Evolutionary conservation across 2,113 vertebrate genomes (phyloP), one percentile per base, ranked within the genome.

Genomic region (Himantopus leucocephalus): DNA sequence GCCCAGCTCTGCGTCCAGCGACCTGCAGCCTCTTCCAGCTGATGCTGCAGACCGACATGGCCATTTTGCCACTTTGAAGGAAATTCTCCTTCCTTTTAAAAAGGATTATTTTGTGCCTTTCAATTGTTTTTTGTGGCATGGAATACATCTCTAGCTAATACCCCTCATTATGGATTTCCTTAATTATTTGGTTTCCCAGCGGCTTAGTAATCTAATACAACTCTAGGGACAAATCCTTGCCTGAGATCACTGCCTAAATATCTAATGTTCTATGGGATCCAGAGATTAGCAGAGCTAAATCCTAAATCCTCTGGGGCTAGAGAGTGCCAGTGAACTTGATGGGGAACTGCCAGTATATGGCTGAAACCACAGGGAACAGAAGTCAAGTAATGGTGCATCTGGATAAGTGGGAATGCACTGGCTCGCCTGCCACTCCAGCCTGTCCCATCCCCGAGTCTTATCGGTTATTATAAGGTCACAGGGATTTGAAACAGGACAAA

Each of bases 251-350:
- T 92, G 67, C 79, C 81, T 76, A 87, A 91, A 53, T 87, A 91
- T 76, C 73, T 92, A 68, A 89, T 70, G 56, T 88, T 92, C 26
- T 96, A 67, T 50, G 35, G 96, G 80, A 92, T 91, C 83, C 84
- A 81, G 83, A 79, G 94, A 94, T 84, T 89, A 94, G 70, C 70
- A 89, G 77, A 85, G 53, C n/a, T 94, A 94, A 97, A 92, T 85
- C 77, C 39, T 48, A 86, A 91, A 74, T 92, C 77, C 66, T 92
- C 45, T 5, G 53, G 29, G 76, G 41, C 62, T 58, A 78, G 73
- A 71, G 11, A 62, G 29, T 45, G 47, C 35, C 43, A n/a, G 45
- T 60, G 85, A 89, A 92, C 70, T 10, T 53, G 83, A 14, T 50
- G 80, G n/a, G 86, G 60, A 75, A 4, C 34, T 94, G 60, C 52